Base-by-base conservation (phyloP, 1,140 invertebrate species). In the Physella acuta region DNA sequence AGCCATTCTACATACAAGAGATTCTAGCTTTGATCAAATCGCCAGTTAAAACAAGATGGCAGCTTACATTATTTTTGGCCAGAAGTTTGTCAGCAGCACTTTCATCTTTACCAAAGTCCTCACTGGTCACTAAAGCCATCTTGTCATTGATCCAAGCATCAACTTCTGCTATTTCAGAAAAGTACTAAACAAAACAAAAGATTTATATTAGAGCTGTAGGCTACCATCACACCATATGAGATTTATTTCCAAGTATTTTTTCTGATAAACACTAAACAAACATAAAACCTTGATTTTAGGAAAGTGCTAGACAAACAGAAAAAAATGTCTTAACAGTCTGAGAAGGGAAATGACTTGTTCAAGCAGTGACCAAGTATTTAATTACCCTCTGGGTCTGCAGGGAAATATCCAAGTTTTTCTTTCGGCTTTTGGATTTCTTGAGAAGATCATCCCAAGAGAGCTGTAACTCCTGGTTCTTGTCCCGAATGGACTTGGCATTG, bases 131-230 rank as follows among this genome's bases (percentile, higher is more conserved):
- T 83, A 99, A 92, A 0, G 96, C 95, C 81, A 98, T 94, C 86
- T 99, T 99, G 81, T 99, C 98, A 75, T 93, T 94, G 91, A 99
- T 99, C 97, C 97, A 99, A 0, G 93, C 81, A 82, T 99, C 97
- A 1, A 97, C 95, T 83, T 99, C 98, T 82, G 97, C 98, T 0
- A 97, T 97, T 87, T 99, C 97, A 58, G 97, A 97, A 83, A 99
- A 97, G 85, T 99, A 99, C 86, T 99, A 95, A 33, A 69, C 58
- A 60, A 31, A 31, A 30, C 26, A 34, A 26, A 63, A 16, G 34
- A 60, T 16, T 11, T n/a, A n/a, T n/a, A n/a, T n/a, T n/a, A n/a
- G n/a, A n/a, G n/a, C n/a, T n/a, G n/a, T n/a, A n/a, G n/a, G n/a
- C n/a, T n/a, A n/a, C n/a, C n/a, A n/a, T n/a, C n/a, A n/a, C n/a